Evolutionary conservation across 2,888 invertebrate genomes (phyloP).

Genomic region (Rhingia rostrata): DNA sequence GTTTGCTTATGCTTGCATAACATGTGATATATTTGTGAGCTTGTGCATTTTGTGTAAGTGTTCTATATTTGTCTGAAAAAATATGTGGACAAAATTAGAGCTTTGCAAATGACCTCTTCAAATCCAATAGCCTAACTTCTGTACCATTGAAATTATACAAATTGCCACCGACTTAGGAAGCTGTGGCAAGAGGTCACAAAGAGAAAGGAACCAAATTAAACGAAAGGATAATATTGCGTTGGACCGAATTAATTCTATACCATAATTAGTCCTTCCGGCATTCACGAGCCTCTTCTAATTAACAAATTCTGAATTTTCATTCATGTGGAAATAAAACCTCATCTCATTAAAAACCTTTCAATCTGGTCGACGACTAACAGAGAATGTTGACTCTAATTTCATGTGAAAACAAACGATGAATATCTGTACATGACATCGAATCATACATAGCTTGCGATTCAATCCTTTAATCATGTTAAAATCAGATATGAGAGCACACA

Average conservation of each 20-base stretch:
- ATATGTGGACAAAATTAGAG: too few relatives aligned
- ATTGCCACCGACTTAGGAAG: too few relatives aligned
- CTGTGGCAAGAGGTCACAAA: too few relatives aligned
- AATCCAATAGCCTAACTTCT: too few relatives aligned
- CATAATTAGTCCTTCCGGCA: constrained; percentile 12
- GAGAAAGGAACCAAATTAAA: too few relatives aligned
- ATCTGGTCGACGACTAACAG: constrained; percentile 26
- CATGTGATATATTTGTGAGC: too few relatives aligned
- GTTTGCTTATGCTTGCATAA: too few relatives aligned
- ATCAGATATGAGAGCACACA: constrained; percentile 24
- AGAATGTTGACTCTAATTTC: constrained; percentile 52
- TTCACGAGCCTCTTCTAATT: constrained; percentile 15
- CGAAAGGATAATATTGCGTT: background rate
- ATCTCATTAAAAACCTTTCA: constrained; percentile 46
- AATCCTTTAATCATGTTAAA: constrained; percentile 36
- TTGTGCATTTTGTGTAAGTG: too few relatives aligned
- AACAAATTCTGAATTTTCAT: constrained; percentile 18
- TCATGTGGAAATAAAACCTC: constrained; percentile 26
- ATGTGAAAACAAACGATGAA: constrained; percentile 31
- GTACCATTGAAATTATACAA: too few relatives aligned
- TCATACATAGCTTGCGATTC: constrained; percentile 7
- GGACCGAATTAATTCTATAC: background rate
- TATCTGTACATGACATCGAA: constrained; percentile 31
- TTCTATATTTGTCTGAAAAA: too few relatives aligned
- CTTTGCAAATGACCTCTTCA: too few relatives aligned